Percentiles rank a stretch among this genome's conserved stretches.
phyloP scores from a whole-genome alignment of 1,140 invertebrate genomes.

The Anastatus disparis region DNA sequence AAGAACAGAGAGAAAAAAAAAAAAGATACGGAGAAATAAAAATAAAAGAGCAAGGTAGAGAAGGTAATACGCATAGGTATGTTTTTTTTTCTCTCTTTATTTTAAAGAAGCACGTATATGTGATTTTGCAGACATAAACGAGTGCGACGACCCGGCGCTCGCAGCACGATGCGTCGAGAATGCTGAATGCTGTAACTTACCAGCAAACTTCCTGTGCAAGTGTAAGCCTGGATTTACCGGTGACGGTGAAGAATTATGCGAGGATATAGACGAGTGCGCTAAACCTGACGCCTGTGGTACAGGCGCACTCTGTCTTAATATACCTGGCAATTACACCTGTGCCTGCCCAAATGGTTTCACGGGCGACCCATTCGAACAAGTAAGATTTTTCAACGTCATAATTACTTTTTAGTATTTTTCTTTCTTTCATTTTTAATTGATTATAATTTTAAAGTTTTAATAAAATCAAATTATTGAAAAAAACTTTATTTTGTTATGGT shows the following conservation, averaged over 20 bases:
- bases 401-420: background rate
- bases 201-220: constrained; percentile 93
- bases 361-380: constrained; percentile 87
- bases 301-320: constrained; percentile 85
- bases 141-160: constrained; percentile 87
- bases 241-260: constrained; percentile 85
- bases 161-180: constrained; percentile 87
- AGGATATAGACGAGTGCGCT: constrained; percentile 89
- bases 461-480: too few species aligned
- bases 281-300: constrained; percentile 81
- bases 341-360: constrained; percentile 83
- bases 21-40: too few species aligned
- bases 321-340: constrained; percentile 89
- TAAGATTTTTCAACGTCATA: constrained; percentile 56
- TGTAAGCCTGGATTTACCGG: constrained; percentile 90
- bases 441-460: too few species aligned
- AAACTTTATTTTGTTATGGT: too few species aligned
- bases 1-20: too few species aligned
- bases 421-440: background rate
- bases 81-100: too few species aligned
- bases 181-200: constrained; percentile 94
- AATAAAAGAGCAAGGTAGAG: too few species aligned
- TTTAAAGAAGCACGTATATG: too few species aligned
- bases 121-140: constrained; percentile 96
- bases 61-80: too few species aligned